Evolutionary conservation across 2,113 vertebrate species (phyloP), one percentile per base, ranked within the genome.

Genomic region (Pipra filicauda): DNA sequence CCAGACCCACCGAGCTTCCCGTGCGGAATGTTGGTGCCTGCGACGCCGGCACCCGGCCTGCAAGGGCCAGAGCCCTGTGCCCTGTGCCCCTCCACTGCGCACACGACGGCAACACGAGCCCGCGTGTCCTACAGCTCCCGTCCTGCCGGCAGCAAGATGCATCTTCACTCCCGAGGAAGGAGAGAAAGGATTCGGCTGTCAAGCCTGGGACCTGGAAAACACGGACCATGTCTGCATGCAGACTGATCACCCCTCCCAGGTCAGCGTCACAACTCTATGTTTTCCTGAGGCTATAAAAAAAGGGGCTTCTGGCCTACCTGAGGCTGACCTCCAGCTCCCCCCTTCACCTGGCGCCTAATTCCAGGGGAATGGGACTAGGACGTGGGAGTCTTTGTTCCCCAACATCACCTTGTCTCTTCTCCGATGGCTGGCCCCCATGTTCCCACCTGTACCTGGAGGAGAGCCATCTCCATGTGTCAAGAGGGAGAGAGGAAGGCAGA

Each of bases 401-500:
- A 70, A n/a, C 15, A 51, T 9, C 39, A 16, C 33, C 62, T 12
- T 4, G 3, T 49, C 76, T 52, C 39, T 35, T 51, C 67, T 33
- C 43, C 2, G 0, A 51, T 1, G 0, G 46, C 15, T 51, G 64
- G 43, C 15, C 41, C 62, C 39, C 28, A 12, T 0, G 1, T 6
- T 71, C 20, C 27, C 14, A 6, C n/a, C 35, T 37, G 58, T 0
- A 23, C 54, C 52, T 35, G 51, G 3, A 73, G 31, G 14, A 66
- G 5, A 87, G 31, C 20, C 46, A 14, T 4, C 62, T 55, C 72
- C 61, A 35, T 0, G 0, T 13, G 64, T 17, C 14, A 35, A 4
- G n/a, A 74, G 6, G 9, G 28, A 49, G 23, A 31, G 15, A 58
- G 18, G 20, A 64, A 27, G 49, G 51, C 37, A 73, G 28, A 37